These are phyloP conservation scores for Catalaphyllia jardinei DNA, from an alignment of 64 coral and sea anemone genomes.

Conservation along the genomic window DNA sequence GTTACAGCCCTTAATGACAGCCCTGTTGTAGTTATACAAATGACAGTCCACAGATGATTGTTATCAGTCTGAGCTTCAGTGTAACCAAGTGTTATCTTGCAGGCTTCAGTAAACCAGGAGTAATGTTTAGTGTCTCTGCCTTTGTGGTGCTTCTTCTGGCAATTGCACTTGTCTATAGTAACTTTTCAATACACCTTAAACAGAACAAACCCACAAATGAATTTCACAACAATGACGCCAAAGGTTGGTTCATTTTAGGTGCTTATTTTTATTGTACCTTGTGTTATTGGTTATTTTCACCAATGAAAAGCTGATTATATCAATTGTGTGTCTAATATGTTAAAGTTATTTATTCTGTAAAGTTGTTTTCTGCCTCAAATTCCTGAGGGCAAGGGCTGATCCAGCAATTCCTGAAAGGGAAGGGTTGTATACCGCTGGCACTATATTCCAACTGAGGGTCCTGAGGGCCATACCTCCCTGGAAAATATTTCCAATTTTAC, in stretches of 20 bases:
- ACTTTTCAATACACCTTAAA: background rate
- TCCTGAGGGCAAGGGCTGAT: too few species aligned
- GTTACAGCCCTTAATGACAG: too few species aligned
- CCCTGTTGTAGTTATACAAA: too few species aligned
- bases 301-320: too few species aligned
- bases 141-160: conserved; percentile 37
- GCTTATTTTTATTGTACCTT: background rate
- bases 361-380: too few species aligned
- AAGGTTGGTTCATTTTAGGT: conserved; percentile 6
- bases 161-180: background rate
- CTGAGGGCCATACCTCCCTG: too few species aligned
- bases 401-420: too few species aligned
- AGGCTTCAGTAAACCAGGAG: background rate
- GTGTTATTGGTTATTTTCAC: too few species aligned
- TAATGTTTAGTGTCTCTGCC: background rate
- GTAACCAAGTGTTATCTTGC: conserved; percentile 20
- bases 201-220: background rate
- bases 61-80: background rate
- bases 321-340: too few species aligned
- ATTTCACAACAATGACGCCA: background rate
- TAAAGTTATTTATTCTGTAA: too few species aligned
- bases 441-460: too few species aligned
- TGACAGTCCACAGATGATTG: background rate
- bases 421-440: too few species aligned
- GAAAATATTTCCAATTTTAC: background rate